Conservation (phyloP, 2,888 invertebrate species). For the Epirrita christyi region DNA sequence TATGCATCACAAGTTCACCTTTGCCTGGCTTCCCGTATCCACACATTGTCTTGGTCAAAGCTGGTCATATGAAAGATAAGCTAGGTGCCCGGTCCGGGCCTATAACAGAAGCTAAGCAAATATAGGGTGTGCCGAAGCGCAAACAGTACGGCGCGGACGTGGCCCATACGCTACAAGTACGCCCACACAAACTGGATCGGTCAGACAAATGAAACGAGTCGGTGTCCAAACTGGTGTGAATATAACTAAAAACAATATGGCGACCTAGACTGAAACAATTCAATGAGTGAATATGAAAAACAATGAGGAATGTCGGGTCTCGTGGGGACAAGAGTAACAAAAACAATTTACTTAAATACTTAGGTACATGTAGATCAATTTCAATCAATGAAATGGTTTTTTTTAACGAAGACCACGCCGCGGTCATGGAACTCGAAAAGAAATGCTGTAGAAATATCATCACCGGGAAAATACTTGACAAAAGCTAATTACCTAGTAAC, state of each 20-base stretch:
- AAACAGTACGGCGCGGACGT: constrained; percentile 16
- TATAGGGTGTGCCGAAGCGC: constrained; percentile 21
- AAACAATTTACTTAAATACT: too few relatives aligned
- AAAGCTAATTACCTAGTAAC: constrained; percentile 7
- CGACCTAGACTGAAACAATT: constrained; percentile 7
- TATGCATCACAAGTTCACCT: too few relatives aligned
- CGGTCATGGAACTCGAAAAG: neutral
- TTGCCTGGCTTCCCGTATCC: neutral
- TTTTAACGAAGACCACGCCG: neutral
- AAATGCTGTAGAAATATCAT: constrained; percentile 1
- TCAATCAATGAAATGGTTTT: neutral
- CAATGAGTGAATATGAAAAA: constrained; percentile 7
- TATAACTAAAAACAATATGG: constrained; percentile 10
- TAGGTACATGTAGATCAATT: too few relatives aligned
- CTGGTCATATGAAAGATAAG: neutral
- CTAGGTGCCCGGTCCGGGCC: constrained; percentile 4
- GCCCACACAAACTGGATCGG: constrained; percentile 13
- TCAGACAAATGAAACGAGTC: constrained; percentile 26
- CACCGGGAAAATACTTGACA: neutral
- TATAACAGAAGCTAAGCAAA: constrained; percentile 18
- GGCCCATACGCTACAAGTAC: constrained; percentile 10
- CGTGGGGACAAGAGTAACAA: too few relatives aligned
- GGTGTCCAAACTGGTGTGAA: constrained; percentile 18
- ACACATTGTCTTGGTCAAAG: neutral
- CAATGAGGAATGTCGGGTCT: constrained; percentile 1